Evolutionary conservation across 2,888 invertebrate species (phyloP).

Genomic region (Lapara coniferarum): DNA sequence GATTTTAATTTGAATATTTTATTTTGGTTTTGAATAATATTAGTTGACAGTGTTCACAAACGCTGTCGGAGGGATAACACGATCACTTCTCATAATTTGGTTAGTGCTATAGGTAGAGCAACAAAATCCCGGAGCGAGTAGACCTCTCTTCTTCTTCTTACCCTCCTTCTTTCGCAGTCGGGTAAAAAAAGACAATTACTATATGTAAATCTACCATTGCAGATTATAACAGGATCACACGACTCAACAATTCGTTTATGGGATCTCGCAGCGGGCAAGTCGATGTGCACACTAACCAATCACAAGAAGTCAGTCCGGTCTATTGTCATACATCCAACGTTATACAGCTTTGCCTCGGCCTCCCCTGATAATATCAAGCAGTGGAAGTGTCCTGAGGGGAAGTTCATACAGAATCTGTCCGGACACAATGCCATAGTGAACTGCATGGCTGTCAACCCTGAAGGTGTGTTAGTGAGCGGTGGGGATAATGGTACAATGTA

Average conservation of each 20-base stretch:
- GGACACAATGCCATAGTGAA: constrained; percentile 99
- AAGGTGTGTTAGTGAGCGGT: constrained; percentile 98
- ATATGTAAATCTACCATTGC: constrained; percentile 34
- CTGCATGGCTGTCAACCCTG: constrained; percentile 96
- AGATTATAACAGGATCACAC: constrained; percentile 96
- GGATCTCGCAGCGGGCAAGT: constrained; percentile 98
- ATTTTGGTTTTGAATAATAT: too few species aligned
- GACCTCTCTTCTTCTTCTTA: too few species aligned
- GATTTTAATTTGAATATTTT: too few species aligned
- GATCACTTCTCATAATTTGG: too few species aligned
- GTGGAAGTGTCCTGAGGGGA: constrained; percentile 99
- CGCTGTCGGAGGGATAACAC: too few species aligned
- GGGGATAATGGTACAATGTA: constrained; percentile 99
- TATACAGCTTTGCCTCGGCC: constrained; percentile 98
- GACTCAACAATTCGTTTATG: constrained; percentile 98
- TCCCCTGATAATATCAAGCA: constrained; percentile 99
- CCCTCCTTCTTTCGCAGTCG: too few species aligned
- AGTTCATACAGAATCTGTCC: constrained; percentile 98
- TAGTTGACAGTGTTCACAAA: too few species aligned
- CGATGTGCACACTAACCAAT: constrained; percentile 97
- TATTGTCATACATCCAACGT: constrained; percentile 89
- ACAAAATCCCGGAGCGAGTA: too few species aligned
- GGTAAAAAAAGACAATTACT: too few species aligned
- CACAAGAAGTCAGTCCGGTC: constrained; percentile 98
- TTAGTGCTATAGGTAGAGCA: too few species aligned